These are phyloP conservation scores for Mythimna loreyi DNA, from an alignment of 2,888 invertebrate genomes.

Conservation along the genomic window DNA sequence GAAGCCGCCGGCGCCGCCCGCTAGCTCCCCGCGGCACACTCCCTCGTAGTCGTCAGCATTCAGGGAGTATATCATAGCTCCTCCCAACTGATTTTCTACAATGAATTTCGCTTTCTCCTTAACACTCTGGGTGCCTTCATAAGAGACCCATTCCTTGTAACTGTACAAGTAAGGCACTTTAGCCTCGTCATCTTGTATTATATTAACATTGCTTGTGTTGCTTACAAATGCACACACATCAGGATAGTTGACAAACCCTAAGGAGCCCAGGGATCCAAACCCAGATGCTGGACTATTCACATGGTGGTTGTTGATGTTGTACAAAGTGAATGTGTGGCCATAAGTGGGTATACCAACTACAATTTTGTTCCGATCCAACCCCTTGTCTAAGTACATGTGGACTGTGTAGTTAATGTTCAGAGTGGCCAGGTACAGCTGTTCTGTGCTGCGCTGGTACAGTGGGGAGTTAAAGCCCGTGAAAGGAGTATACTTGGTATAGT, in stretches of 20 bases:
- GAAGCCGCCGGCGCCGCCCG: conserved; percentile 55
- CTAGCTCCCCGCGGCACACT: conserved; percentile 82
- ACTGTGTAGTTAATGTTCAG: conserved; percentile 96
- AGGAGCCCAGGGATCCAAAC: conserved; percentile 92
- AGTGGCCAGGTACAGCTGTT: conserved; percentile 92
- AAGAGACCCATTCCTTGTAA: conserved; percentile 95
- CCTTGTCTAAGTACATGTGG: conserved; percentile 94
- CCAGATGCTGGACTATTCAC: conserved; percentile 94
- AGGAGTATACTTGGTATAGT: conserved; percentile 94
- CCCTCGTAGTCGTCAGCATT: conserved; percentile 95
- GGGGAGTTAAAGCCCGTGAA: conserved; percentile 97
- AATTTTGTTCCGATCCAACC: conserved; percentile 94
- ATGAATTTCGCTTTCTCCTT: conserved; percentile 93
- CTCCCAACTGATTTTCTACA: conserved; percentile 92
- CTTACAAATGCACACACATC: conserved; percentile 93
- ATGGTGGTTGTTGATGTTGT: conserved; percentile 92
- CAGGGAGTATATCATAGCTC: conserved; percentile 96
- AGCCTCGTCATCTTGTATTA: conserved; percentile 92
- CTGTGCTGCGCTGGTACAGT: conserved; percentile 91
- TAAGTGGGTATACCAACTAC: conserved; percentile 97
- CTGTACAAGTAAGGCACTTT: conserved; percentile 95
- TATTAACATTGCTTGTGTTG: conserved; percentile 81
- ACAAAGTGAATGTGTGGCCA: conserved; percentile 94
- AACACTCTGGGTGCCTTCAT: conserved; percentile 94
- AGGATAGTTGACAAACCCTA: conserved; percentile 94